Conservation (phyloP, 2,888 invertebrate species). For the Malacosoma neustria region DNA sequence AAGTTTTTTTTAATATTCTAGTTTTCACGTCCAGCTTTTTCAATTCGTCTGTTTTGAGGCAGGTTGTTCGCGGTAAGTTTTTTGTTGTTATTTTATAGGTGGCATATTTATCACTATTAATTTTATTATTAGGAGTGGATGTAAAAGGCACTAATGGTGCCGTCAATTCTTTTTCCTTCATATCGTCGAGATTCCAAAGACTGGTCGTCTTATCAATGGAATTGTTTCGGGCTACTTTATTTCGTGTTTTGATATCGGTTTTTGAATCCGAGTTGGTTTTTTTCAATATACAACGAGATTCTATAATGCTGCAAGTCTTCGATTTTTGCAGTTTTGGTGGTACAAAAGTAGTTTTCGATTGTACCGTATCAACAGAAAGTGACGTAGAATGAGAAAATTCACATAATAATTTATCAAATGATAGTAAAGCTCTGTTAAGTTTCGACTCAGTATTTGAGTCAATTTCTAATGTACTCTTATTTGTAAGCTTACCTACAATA, state of each 20-base stretch:
- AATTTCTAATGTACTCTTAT: slow-evolving; percentile 16
- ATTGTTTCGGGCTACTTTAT: slow-evolving; percentile 57
- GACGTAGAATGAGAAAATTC: slow-evolving; percentile 52
- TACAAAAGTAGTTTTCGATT: slow-evolving; percentile 35
- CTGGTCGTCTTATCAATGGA: slow-evolving; percentile 74
- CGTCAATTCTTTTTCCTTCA: slow-evolving; percentile 66
- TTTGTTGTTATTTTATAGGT: slow-evolving; percentile 68
- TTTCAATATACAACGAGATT: slow-evolving; percentile 79
- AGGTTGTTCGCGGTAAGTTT: slow-evolving; percentile 45
- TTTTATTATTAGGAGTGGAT: slow-evolving; percentile 46
- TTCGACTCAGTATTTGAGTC: slow-evolving; percentile 40
- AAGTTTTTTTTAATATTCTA: slow-evolving; percentile 69
- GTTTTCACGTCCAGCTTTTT: slow-evolving; percentile 71
- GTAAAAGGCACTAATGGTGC: slow-evolving; percentile 55
- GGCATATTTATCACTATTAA: slow-evolving; percentile 64
- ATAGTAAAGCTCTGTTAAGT: slow-evolving; percentile 60
- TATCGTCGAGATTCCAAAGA: slow-evolving; percentile 74
- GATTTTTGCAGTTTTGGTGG: slow-evolving; percentile 79
- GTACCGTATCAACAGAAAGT: slow-evolving; percentile 32
- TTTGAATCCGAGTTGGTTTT: slow-evolving; percentile 70
- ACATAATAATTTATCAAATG: slow-evolving; percentile 64
- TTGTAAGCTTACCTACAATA: slow-evolving; percentile 39
- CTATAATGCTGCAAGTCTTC: slow-evolving; percentile 81
- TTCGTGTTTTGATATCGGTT: slow-evolving; percentile 38
- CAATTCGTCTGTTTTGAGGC: slow-evolving; percentile 58